Conservation (phyloP, 2,797 vertebrate genomes). For the Taeniopygia guttata region DNA sequence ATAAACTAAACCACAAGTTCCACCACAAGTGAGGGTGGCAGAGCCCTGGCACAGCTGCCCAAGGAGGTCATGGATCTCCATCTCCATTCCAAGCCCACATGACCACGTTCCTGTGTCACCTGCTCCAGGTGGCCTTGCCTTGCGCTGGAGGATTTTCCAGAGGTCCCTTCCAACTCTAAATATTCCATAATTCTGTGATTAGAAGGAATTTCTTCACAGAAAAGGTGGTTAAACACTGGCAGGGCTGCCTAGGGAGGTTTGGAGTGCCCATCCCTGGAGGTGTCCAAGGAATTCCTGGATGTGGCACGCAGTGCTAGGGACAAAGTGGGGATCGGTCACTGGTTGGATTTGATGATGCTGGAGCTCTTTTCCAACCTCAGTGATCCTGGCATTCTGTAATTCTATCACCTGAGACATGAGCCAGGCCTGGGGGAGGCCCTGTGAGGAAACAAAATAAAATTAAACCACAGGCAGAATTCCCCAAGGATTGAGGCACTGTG, state of each 20-base stretch:
- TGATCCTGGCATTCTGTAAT: neutral
- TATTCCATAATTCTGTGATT: no score
- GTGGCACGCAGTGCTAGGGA: neutral
- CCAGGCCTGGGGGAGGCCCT: neutral
- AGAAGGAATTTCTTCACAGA: neutral
- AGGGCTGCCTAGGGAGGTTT: neutral
- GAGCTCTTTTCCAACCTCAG: neutral
- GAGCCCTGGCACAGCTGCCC: neutral
- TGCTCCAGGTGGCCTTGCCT: neutral
- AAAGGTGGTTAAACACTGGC: neutral
- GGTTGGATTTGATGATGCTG: rapidly evolving
- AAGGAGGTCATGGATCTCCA: neutral
- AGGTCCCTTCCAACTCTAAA: neutral
- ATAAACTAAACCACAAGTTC: neutral
- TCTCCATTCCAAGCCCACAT: neutral
- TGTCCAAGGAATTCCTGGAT: rapidly evolving
- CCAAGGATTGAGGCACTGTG: rapidly evolving
- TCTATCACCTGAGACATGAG: neutral
- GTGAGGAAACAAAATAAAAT: neutral
- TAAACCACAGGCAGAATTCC: rapidly evolving
- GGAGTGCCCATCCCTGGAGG: neutral
- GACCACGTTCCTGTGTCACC: rapidly evolving
- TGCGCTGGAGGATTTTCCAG: neutral
- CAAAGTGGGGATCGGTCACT: no score
- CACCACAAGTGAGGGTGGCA: neutral